phyloP scores from a whole-genome alignment of 1,140 invertebrate species.

The Calephelis virginiensis region DNA sequence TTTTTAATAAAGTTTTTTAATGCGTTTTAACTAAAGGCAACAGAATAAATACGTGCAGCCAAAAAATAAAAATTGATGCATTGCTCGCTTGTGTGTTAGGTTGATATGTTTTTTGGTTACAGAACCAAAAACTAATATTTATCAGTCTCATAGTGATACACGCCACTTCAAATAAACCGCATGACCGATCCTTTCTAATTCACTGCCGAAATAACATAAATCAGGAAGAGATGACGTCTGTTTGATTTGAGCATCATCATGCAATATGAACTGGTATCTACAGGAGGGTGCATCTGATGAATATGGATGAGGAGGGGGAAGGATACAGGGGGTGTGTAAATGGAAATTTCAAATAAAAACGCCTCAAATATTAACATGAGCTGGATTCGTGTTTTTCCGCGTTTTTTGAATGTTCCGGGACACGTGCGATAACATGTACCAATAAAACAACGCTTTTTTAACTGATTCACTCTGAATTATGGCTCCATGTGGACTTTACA shows the following conservation, averaged over 20 bases:
- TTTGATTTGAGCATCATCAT: slow-evolving; percentile 37
- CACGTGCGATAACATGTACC: slow-evolving; percentile 59
- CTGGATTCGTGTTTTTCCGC: slow-evolving; percentile 67
- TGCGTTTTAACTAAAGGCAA: too few species aligned
- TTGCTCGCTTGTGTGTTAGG: too few species aligned
- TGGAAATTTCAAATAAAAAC: slow-evolving; percentile 78
- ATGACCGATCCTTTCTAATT: slow-evolving; percentile 12
- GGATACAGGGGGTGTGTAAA: slow-evolving; percentile 51
- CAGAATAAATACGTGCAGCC: too few species aligned
- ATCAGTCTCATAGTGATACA: neutral
- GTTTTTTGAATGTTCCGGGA: slow-evolving; percentile 43
- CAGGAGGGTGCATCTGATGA: slow-evolving; percentile 75
- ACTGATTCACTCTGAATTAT: slow-evolving; percentile 40
- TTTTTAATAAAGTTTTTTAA: too few species aligned
- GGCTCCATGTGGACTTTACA: slow-evolving; percentile 18
- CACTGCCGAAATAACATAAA: slow-evolving; percentile 33
- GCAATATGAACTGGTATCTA: slow-evolving; percentile 55
- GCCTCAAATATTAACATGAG: slow-evolving; percentile 76
- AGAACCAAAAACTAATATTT: neutral
- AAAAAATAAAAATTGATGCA: too few species aligned
- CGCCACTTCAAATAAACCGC: slow-evolving; percentile 19
- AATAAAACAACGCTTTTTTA: slow-evolving; percentile 49
- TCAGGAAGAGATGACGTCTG: slow-evolving; percentile 35
- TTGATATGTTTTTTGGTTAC: neutral
- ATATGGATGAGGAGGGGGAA: slow-evolving; percentile 73